Conservation (phyloP, 2,888 invertebrate species). For the Atrina japonica region DNA sequence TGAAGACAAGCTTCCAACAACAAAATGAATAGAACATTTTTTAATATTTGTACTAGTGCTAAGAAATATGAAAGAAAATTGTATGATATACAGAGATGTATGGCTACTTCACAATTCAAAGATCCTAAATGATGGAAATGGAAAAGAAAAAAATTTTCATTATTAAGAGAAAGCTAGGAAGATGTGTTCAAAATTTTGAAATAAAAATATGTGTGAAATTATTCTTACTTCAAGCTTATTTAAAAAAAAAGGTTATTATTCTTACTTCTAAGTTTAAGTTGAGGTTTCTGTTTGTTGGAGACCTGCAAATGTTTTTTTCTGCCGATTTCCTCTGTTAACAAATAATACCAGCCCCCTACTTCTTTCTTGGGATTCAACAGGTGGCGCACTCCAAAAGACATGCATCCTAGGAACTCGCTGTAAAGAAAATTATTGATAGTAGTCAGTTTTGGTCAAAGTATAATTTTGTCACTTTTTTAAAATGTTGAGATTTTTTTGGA, state of each 20-base stretch:
- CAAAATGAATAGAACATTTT: neutral
- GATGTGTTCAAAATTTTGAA: too few relatives aligned
- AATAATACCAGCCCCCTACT: slow-evolving; percentile 87
- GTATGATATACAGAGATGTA: too few relatives aligned
- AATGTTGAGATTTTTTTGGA: neutral
- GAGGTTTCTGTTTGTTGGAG: slow-evolving; percentile 57
- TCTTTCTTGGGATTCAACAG: slow-evolving; percentile 85
- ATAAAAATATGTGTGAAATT: too few relatives aligned
- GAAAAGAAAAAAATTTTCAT: too few relatives aligned
- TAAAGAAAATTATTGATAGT: slow-evolving; percentile 80
- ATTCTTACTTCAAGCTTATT: neutral
- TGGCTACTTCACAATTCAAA: too few relatives aligned
- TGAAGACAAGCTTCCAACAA: neutral
- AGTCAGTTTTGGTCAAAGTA: neutral
- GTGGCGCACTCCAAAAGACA: slow-evolving; percentile 93
- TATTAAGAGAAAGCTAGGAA: too few relatives aligned
- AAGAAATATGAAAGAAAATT: too few relatives aligned
- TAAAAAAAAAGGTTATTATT: slow-evolving; percentile 2
- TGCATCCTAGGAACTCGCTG: slow-evolving; percentile 96
- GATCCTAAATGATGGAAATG: too few relatives aligned
- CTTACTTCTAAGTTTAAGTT: slow-evolving; percentile 61
- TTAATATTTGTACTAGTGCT: neutral
- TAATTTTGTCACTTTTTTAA: slow-evolving; percentile 1
- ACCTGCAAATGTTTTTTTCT: slow-evolving; percentile 82
- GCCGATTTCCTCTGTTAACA: slow-evolving; percentile 86